A percentile compares a stretch with the other conserved stretches of the same genome.
These are phyloP conservation scores for Zootermopsis nevadensis DNA, from an alignment of 2,888 invertebrate species.

Conservation along the genomic window DNA sequence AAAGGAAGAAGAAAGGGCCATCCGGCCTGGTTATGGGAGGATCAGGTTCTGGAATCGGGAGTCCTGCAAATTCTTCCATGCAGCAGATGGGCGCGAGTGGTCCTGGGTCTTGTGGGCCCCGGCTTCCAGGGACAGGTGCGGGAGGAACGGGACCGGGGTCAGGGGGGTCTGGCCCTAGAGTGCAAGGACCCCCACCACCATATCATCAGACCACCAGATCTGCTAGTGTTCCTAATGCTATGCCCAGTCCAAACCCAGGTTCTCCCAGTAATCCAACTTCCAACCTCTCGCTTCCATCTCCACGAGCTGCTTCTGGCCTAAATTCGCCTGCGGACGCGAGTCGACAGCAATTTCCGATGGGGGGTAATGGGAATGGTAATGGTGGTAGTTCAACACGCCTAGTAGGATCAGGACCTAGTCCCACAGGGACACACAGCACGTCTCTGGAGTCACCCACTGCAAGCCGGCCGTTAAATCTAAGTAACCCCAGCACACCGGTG, in stretches of 20 bases:
- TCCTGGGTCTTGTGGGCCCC: constrained; percentile 51
- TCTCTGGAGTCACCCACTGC: constrained; percentile 63
- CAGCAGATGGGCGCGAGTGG: constrained; percentile 62
- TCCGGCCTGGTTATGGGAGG: constrained; percentile 64
- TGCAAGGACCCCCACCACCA: constrained; percentile 82
- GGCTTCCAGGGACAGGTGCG: constrained; percentile 66
- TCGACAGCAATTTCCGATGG: constrained; percentile 63
- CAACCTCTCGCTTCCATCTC: constrained; percentile 79
- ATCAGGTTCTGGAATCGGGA: constrained; percentile 62
- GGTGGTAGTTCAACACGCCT: constrained; percentile 52
- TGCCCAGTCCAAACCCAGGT: constrained; percentile 78
- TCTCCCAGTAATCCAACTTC: constrained; percentile 79
- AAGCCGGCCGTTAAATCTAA: constrained; percentile 67
- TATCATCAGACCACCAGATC: constrained; percentile 80
- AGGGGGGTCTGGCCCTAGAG: constrained; percentile 56
- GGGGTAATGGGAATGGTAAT: constrained; percentile 30
- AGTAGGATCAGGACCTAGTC: constrained; percentile 70
- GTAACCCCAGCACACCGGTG: constrained; percentile 79
- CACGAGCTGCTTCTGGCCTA: constrained; percentile 74
- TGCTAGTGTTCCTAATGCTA: constrained; percentile 78
- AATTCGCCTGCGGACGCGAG: constrained; percentile 77
- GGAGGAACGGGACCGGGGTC: constrained; percentile 60
- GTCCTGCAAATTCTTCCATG: constrained; percentile 66
- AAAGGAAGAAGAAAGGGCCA: constrained; percentile 68
- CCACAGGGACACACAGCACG: constrained; percentile 58